phyloP scores from a whole-genome alignment of 1,140 invertebrate genomes.

The Drosophila pallidifrons region DNA sequence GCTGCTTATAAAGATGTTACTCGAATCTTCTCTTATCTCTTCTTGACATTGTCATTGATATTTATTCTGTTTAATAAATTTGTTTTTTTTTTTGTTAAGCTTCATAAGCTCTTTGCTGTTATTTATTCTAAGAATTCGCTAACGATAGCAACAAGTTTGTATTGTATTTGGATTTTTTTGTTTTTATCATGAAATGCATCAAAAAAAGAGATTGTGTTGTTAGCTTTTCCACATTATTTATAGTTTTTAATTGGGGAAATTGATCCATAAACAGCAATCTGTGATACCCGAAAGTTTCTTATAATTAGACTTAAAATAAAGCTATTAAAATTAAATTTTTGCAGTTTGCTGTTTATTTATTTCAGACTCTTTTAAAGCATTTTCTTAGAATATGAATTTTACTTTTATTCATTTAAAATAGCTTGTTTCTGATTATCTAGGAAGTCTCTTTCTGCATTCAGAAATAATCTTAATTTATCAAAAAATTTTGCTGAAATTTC shows the following conservation, averaged over 20 bases:
- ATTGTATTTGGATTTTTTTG: neutral
- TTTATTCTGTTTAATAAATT: neutral
- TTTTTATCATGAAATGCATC: neutral
- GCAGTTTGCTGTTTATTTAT: too few relatives aligned
- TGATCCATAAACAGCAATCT: neutral
- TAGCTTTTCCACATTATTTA: constrained; percentile 1
- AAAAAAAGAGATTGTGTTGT: neutral
- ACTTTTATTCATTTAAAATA: too few relatives aligned
- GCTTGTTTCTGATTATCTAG: too few relatives aligned
- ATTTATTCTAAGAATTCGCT: constrained; percentile 2
- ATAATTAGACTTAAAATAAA: neutral
- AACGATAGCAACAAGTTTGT: constrained; percentile 8
- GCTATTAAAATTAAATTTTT: too few relatives aligned
- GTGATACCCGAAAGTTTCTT: neutral
- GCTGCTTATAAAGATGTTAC: constrained; percentile 1
- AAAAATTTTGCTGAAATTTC: neutral
- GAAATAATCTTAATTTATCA: neutral
- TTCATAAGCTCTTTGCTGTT: neutral
- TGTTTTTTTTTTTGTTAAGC: neutral
- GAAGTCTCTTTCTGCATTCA: neutral
- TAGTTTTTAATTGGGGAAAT: neutral
- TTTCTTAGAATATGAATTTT: too few relatives aligned
- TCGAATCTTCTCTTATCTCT: constrained; percentile 5
- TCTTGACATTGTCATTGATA: neutral
- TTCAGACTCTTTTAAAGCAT: too few relatives aligned